Evolutionary conservation across 1,140 invertebrate species (phyloP).

Genomic region (Mycetomoellerius zeteki): DNA sequence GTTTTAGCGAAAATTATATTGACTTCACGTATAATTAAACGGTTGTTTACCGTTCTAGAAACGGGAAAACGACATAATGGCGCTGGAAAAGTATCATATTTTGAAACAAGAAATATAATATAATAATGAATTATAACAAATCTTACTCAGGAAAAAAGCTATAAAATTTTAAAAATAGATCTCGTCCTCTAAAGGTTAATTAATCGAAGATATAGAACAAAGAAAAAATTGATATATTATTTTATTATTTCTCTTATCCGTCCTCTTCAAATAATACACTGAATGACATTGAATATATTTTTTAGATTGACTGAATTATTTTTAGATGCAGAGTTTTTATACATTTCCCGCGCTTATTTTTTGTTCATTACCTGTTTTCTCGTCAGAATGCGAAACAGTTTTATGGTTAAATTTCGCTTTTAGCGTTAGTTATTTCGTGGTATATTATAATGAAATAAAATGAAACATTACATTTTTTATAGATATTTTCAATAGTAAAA

Average conservation of each 20-base stretch:
- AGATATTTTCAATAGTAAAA: slow-evolving; percentile 17
- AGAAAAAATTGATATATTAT: neutral
- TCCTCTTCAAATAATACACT: no score
- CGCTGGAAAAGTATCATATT: no score
- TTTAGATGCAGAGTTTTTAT: slow-evolving; percentile 14
- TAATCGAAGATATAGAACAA: neutral
- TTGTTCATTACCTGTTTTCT: slow-evolving; percentile 19
- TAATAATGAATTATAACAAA: no score
- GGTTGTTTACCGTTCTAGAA: neutral
- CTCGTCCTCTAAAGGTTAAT: neutral
- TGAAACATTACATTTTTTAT: slow-evolving; percentile 22
- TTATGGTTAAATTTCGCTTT: slow-evolving; percentile 20
- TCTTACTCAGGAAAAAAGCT: no score
- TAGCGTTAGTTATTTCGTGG: slow-evolving; percentile 17
- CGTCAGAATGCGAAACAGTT: slow-evolving; percentile 15
- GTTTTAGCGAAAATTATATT: neutral
- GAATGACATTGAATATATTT: slow-evolving; percentile 14
- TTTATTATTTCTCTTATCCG: neutral
- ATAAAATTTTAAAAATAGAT: no score
- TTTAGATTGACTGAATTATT: neutral
- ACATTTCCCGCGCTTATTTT: slow-evolving; percentile 20
- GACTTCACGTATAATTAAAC: neutral
- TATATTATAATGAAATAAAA: slow-evolving; percentile 32
- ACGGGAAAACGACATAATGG: no score
- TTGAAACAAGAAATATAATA: no score